Conservation (phyloP, 2,113 vertebrate species). For the Halichoerus grypus region DNA sequence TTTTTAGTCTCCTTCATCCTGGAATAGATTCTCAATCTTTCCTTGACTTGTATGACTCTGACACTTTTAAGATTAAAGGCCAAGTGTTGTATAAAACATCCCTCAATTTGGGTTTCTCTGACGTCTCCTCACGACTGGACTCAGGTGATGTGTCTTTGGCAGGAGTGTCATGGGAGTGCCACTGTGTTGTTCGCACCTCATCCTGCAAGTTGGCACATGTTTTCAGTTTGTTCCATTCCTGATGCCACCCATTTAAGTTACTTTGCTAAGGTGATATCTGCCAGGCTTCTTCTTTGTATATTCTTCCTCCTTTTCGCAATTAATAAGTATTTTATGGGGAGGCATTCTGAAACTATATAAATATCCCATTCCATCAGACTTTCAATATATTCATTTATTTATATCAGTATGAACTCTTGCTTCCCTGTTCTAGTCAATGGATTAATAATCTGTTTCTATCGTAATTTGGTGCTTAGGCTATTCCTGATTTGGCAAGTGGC, state of each 20-base stretch:
- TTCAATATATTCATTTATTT: neutral
- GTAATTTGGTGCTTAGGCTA: neutral
- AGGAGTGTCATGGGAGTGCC: neutral
- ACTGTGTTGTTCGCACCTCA: neutral
- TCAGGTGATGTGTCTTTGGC: neutral
- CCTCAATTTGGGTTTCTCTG: neutral
- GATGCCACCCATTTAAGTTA: neutral
- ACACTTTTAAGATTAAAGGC: neutral
- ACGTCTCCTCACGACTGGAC: neutral
- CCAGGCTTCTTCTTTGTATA: neutral
- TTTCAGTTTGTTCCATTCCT: constrained; percentile 13
- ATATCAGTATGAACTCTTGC: neutral
- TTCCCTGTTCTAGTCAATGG: neutral
- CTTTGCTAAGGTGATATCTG: neutral
- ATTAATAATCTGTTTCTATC: neutral
- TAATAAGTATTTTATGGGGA: neutral
- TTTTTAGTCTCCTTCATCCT: neutral
- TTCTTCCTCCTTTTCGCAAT: neutral
- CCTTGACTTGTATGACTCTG: neutral
- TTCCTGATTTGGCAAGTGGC: neutral
- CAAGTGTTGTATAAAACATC: neutral
- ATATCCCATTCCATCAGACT: neutral
- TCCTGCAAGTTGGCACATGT: neutral
- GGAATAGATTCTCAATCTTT: neutral
- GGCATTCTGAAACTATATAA: neutral